Evolutionary conservation across 2,113 vertebrate species (phyloP), one percentile per base, ranked within the genome.

Genomic region (Centropus unirufus): DNA sequence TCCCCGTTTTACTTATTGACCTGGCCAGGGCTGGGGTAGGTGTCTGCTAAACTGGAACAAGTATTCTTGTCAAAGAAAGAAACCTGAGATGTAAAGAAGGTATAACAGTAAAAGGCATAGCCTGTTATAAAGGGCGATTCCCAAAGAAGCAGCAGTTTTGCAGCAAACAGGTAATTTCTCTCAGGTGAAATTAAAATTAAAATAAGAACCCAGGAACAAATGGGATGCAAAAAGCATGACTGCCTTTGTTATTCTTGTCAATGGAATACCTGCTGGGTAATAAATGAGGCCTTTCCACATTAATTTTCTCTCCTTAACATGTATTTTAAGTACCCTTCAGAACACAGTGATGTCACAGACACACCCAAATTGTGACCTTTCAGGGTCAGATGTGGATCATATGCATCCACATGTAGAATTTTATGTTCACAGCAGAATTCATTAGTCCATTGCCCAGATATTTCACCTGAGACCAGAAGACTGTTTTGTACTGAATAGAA

Each of bases 301-400:
- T 18, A 55, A 17, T 58, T 58, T 63, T 49, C 46, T 67, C 8
- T 67, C 6, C 12, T 32, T 69, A 6, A 42, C 55, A 39, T 18
- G 3, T 5, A 9, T 51, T 39, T 19, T 29, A 58, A 14, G 3
- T 51, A 47, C 14, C 46, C 19, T 82, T 76, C 51, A 63, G 19
- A 62, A 36, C 12, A 62, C 18, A 63, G 32, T 29, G 36, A 42
- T 26, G 36, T 6, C 32, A 44, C 24, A 75, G 42, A 69, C 75
- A 30, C 6, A 4, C 2, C 1, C 8, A 58, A 6, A 57, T 46
- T 36, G n/a, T 0, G 4, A 44, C 4, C 15, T 44, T 75, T 5
- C 5, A 21, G 32, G 5, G 27, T 34, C 19, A 15, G 17, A 52
- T 23, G 27, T 46, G 9, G 51, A 63, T 26, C 23, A 12, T 36